Conservation (phyloP, 2,113 vertebrate species). For the Illadopsis cleaveri region DNA sequence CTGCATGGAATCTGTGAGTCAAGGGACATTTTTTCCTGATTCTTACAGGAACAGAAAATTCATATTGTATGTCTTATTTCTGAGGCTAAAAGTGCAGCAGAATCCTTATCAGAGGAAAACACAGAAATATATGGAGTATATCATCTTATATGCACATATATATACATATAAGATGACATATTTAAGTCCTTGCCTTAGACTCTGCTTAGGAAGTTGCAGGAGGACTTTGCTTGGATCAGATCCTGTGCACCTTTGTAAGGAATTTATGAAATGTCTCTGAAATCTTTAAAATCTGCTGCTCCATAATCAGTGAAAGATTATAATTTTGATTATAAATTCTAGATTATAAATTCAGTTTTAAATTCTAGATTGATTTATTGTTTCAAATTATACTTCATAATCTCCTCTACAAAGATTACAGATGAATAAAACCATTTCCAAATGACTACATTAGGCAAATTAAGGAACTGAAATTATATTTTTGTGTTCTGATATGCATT, state of each 20-base stretch:
- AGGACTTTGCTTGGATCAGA: not conserved
- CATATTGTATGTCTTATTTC: not conserved
- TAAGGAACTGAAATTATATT: not conserved
- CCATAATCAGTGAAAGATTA: not conserved
- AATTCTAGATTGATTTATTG: not conserved
- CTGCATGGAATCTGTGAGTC: not conserved
- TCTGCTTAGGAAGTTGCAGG: not conserved
- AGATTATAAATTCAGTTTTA: not conserved
- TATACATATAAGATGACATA: too few species aligned
- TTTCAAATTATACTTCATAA: not conserved
- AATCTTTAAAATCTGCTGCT: not conserved
- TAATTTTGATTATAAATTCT: not conserved
- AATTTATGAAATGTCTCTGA: not conserved
- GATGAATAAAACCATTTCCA: not conserved
- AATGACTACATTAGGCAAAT: not conserved
- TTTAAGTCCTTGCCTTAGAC: not conserved
- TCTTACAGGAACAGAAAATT: not conserved
- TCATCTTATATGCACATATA: too few species aligned
- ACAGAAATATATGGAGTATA: not conserved
- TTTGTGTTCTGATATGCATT: not conserved
- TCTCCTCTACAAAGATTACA: not conserved
- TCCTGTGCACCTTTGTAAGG: not conserved
- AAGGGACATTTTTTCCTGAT: not conserved
- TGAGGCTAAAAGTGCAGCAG: not conserved
- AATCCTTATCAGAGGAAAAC: not conserved